Percentiles rank a stretch among this genome's conserved stretches.
Conservation (phyloP, 2,888 invertebrate genomes). For the Hybos culiciformis region DNA sequence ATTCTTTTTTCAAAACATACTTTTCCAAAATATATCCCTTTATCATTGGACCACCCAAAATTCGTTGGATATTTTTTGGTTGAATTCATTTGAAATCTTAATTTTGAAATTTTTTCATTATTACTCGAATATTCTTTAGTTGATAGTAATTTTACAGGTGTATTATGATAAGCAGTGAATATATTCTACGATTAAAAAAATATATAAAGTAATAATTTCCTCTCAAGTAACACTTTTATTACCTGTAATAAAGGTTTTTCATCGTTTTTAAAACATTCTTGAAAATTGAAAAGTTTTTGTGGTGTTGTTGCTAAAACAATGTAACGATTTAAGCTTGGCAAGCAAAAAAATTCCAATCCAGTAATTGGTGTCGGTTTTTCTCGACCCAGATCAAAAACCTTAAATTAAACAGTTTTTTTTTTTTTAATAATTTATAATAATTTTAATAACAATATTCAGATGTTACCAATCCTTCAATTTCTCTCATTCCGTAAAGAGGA, state of each 20-base stretch:
- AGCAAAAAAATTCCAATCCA: constrained; percentile 70
- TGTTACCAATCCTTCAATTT: constrained; percentile 61
- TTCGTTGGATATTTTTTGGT: constrained; percentile 53
- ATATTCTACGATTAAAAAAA: constrained; percentile 47
- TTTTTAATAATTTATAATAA: not conserved
- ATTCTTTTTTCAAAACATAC: no score
- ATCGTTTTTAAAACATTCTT: constrained; percentile 58
- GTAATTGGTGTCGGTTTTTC: constrained; percentile 62
- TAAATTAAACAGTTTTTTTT: constrained; percentile 27
- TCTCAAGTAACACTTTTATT: constrained; percentile 22
- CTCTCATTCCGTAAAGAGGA: constrained; percentile 57
- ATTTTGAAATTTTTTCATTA: constrained; percentile 57
- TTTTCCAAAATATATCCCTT: constrained; percentile 67
- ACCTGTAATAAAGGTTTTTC: constrained; percentile 55
- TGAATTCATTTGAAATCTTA: constrained; percentile 62
- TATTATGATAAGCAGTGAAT: constrained; percentile 61
- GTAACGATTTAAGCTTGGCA: constrained; percentile 57
- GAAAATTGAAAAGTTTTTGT: constrained; percentile 74
- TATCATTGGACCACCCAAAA: constrained; percentile 80
- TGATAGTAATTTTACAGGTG: constrained; percentile 45
- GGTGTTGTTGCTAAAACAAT: constrained; percentile 75
- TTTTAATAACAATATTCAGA: not conserved
- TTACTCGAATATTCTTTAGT: constrained; percentile 64
- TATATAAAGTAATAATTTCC: constrained; percentile 19
- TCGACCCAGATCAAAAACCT: constrained; percentile 81